Percentiles rank a stretch among this genome's conserved stretches.
phyloP scores from a whole-genome alignment of 2,113 vertebrate genomes.

The Oplegnathus fasciatus region DNA sequence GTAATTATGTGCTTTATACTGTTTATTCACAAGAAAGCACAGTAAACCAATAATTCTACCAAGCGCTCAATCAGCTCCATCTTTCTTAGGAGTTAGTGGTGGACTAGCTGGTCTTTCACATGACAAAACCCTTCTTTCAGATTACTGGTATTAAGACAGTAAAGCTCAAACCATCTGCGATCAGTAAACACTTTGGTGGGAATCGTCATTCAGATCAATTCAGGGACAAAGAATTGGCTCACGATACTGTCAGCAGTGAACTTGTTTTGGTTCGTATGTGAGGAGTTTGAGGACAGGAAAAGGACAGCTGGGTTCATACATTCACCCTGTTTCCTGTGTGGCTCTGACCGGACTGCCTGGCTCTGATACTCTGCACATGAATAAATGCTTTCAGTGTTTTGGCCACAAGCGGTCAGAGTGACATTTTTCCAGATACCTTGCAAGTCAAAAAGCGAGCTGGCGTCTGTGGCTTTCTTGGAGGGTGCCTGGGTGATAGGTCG shows the following conservation, averaged over 20 bases:
- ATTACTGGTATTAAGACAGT: background rate
- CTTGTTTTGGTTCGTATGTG: slow-evolving; percentile 17
- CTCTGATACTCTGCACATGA: background rate
- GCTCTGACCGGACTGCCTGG: background rate
- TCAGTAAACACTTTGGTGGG: slow-evolving; percentile 18
- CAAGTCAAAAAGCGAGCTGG: slow-evolving; percentile 95
- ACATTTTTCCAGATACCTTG: slow-evolving; percentile 87
- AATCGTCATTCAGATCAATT: background rate
- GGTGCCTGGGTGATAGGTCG: slow-evolving; percentile 97
- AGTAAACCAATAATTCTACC: slow-evolving; percentile 7
- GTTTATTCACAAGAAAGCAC: background rate
- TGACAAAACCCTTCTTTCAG: background rate
- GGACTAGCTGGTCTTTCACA: background rate
- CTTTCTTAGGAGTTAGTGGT: background rate
- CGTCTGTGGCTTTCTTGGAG: slow-evolving; percentile 97
- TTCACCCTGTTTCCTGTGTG: background rate
- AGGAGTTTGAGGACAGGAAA: slow-evolving; percentile 28
- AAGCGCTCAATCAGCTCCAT: background rate
- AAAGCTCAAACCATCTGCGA: slow-evolving; percentile 24
- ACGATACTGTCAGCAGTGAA: background rate
- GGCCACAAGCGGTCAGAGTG: background rate
- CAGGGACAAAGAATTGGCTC: slow-evolving; percentile 2
- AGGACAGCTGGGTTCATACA: slow-evolving; percentile 6
- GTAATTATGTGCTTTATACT: background rate
- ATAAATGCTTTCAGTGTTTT: background rate